Conservation (phyloP, 2,113 vertebrate species). For the Actenoides lindsayi region DNA sequence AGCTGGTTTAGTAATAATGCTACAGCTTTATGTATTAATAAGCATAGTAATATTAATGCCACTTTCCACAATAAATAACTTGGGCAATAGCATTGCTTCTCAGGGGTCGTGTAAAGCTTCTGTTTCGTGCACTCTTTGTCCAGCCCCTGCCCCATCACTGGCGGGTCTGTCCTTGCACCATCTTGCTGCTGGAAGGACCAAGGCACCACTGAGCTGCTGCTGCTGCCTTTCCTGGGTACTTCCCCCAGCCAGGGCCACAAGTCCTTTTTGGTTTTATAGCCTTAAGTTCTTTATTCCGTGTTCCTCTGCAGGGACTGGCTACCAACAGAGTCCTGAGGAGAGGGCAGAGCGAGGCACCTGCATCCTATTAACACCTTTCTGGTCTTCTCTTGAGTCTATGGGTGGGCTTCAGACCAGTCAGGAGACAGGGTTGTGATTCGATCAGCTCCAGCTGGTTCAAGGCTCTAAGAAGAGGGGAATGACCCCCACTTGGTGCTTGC, state of each 20-base stretch:
- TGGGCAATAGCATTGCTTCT: background rate
- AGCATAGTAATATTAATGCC: slow-evolving; percentile 12
- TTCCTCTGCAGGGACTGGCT: background rate
- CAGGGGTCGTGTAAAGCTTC: background rate
- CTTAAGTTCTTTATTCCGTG: background rate
- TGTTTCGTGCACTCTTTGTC: background rate
- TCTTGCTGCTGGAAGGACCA: accelerated
- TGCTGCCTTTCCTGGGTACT: background rate
- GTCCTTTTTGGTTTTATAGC: background rate
- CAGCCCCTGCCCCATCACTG: background rate
- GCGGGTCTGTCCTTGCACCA: background rate
- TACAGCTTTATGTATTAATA: slow-evolving; percentile 26
- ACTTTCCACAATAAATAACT: background rate
- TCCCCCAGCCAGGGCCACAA: background rate
- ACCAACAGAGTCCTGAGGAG: background rate
- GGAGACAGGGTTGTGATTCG: background rate
- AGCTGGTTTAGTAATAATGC: background rate
- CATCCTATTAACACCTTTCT: background rate
- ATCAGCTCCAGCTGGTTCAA: background rate
- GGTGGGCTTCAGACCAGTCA: background rate
- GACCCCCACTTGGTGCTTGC: background rate
- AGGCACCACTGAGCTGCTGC: background rate
- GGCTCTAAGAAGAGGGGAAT: background rate
- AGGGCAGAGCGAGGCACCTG: too few species aligned
- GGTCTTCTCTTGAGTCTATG: background rate